These are phyloP conservation scores for Plecotus auritus DNA, from an alignment of 2,113 vertebrate genomes.

Conservation along the genomic window DNA sequence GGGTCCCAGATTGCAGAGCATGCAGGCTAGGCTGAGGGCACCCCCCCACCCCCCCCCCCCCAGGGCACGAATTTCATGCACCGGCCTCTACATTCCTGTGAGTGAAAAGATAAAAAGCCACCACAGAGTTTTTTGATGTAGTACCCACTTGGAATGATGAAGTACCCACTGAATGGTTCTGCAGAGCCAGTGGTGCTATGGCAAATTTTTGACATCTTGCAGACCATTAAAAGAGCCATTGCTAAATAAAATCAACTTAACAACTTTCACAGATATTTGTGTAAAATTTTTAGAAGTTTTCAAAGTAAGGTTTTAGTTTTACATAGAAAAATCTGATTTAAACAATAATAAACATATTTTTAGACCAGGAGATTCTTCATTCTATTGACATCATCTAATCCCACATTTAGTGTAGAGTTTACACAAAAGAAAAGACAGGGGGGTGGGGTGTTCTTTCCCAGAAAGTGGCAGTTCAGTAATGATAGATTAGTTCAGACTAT, in stretches of 20 bases:
- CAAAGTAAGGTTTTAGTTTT: neutral
- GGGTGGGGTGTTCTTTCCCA: neutral
- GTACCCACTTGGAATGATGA: neutral
- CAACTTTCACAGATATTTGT: neutral
- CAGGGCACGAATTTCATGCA: no score
- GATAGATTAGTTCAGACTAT: neutral
- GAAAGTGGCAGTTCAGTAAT: neutral
- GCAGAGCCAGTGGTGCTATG: neutral
- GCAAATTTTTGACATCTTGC: neutral
- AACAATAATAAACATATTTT: neutral
- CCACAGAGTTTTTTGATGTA: neutral
- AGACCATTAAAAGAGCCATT: neutral
- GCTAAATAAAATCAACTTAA: neutral
- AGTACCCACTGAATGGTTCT: neutral
- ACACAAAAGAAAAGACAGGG: neutral
- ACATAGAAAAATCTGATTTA: neutral
- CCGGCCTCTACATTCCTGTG: neutral
- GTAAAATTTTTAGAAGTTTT: neutral
- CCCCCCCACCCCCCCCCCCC: no score
- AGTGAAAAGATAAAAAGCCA: neutral
- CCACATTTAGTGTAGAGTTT: neutral
- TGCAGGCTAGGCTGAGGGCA: no score
- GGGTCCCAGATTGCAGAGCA: no score
- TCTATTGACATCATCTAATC: neutral
- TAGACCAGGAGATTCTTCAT: neutral